Conservation (phyloP, 2,113 vertebrate genomes). For the Pluvialis apricaria region DNA sequence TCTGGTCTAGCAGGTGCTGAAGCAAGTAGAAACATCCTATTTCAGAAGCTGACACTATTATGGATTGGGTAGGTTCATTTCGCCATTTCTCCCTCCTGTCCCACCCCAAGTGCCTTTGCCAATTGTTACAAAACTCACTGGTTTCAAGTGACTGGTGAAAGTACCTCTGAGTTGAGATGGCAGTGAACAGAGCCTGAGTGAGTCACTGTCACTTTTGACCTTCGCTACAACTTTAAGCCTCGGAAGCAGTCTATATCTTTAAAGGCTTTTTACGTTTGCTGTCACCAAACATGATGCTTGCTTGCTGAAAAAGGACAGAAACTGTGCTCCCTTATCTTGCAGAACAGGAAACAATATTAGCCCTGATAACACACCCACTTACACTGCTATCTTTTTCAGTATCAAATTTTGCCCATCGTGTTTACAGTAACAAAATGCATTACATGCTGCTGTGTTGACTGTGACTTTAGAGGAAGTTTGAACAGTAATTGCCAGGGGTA, state of each 20-base stretch:
- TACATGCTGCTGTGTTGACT: neutral
- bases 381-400: neutral
- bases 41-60: conserved; percentile 32
- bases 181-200: neutral
- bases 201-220: neutral
- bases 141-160: neutral
- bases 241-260: neutral
- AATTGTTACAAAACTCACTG: neutral
- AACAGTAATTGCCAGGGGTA: neutral
- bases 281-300: neutral
- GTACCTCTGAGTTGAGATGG: neutral
- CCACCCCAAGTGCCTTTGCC: neutral
- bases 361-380: neutral
- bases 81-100: neutral
- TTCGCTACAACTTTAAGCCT: neutral
- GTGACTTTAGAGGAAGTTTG: neutral
- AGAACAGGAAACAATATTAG: neutral
- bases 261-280: neutral
- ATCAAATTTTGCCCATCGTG: neutral
- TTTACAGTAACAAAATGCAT: neutral
- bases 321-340: neutral
- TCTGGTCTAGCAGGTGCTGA: conserved; percentile 30
- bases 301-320: neutral
- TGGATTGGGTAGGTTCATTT: conserved; percentile 35
- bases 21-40: conserved; percentile 4